Percentiles rank a stretch among this genome's conserved stretches.
These are phyloP conservation scores for Pammene aurita DNA, from an alignment of 2,888 invertebrate genomes.

Conservation along the genomic window DNA sequence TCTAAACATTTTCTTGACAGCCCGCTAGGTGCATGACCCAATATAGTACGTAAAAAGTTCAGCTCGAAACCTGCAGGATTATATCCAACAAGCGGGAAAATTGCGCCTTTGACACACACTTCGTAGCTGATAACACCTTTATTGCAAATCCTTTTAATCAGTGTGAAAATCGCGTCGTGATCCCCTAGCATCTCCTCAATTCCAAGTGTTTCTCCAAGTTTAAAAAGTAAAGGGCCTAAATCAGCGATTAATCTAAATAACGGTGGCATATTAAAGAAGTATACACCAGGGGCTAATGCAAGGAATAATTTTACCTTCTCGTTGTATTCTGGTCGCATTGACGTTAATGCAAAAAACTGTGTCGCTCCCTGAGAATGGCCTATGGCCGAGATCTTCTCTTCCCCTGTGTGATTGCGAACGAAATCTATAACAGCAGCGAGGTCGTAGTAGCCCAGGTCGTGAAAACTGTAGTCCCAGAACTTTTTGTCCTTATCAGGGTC, in stretches of 20 bases:
- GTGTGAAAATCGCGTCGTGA: not conserved
- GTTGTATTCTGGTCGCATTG: conserved; percentile 83
- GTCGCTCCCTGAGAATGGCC: conserved; percentile 89
- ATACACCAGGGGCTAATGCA: conserved; percentile 49
- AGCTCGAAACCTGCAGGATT: not conserved
- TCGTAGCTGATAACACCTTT: conserved; percentile 1
- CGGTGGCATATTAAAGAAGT: not conserved
- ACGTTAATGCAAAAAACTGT: conserved; percentile 80
- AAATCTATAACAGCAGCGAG: conserved; percentile 84
- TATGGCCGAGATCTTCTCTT: conserved; percentile 83
- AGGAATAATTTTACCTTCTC: conserved; percentile 79
- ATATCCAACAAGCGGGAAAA: not conserved
- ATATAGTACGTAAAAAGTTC: not conserved
- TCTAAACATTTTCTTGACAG: not conserved
- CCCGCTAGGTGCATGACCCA: not conserved
- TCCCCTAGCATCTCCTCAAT: not conserved
- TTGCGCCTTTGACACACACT: not conserved
- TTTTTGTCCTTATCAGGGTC: conserved; percentile 64
- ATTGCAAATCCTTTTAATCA: not conserved
- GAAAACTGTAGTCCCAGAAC: conserved; percentile 85
- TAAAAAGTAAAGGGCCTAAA: too few species aligned
- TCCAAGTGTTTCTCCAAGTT: not conserved
- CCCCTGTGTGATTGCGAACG: conserved; percentile 69
- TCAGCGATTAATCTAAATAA: not conserved
- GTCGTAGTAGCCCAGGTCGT: conserved; percentile 88